phyloP scores from a whole-genome alignment of 2,888 invertebrate species.

The Erebia palarica region DNA sequence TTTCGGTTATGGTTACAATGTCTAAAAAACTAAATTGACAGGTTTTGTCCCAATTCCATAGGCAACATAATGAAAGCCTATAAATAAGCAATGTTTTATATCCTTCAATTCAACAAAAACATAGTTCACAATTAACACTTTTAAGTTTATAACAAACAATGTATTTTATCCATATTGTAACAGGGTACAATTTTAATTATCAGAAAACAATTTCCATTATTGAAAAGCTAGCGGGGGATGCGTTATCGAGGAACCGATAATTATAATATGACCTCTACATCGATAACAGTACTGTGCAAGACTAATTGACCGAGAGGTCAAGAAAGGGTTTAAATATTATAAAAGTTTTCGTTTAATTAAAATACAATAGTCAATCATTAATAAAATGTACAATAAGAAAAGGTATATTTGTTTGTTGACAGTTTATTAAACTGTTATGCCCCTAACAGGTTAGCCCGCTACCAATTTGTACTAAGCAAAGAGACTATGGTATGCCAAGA shows the following conservation, averaged over 20 bases:
- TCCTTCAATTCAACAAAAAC: not conserved
- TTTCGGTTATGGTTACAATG: too few relatives aligned
- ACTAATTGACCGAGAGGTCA: not conserved
- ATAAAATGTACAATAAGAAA: not conserved
- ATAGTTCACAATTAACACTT: not conserved
- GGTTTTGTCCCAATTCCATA: too few relatives aligned
- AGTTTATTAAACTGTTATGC: too few relatives aligned
- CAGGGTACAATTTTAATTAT: not conserved
- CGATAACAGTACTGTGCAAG: conserved; percentile 2
- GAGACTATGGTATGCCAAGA: too few relatives aligned
- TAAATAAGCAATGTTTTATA: not conserved
- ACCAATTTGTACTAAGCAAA: too few relatives aligned
- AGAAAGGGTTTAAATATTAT: not conserved
- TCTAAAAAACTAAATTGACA: too few relatives aligned
- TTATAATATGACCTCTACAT: not conserved
- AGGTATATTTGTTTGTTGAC: too few relatives aligned
- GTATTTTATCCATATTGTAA: not conserved
- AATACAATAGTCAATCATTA: not conserved
- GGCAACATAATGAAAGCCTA: too few relatives aligned
- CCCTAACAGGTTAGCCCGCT: too few relatives aligned
- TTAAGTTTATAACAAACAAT: not conserved
- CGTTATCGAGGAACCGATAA: not conserved
- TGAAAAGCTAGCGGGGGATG: not conserved
- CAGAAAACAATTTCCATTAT: not conserved
- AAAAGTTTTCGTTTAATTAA: not conserved